Conservation (phyloP, 2,113 vertebrate species). For the Sinosuthora webbiana region DNA sequence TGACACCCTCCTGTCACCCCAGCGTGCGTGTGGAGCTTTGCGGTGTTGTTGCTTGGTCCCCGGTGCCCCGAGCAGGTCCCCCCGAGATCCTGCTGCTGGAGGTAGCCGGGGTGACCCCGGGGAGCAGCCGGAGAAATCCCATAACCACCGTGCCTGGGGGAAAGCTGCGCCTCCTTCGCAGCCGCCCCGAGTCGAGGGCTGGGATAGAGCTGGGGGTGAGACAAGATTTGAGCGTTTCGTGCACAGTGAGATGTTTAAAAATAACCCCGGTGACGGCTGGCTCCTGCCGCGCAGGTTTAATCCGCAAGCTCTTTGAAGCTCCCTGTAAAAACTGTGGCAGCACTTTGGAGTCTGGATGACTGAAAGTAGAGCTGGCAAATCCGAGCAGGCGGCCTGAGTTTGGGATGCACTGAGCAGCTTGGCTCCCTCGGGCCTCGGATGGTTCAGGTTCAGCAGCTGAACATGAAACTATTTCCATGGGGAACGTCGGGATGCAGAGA, state of each 20-base stretch:
- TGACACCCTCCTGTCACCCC: neutral
- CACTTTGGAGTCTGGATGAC: neutral
- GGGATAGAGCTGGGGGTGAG: neutral
- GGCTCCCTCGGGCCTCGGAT: neutral
- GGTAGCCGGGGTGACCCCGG: neutral
- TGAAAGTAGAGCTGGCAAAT: neutral
- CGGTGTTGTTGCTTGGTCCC: neutral
- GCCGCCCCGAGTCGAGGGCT: neutral
- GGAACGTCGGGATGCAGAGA: neutral
- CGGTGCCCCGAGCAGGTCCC: neutral
- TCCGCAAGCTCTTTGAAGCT: neutral
- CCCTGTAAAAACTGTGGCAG: neutral
- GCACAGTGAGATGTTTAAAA: neutral
- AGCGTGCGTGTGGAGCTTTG: neutral
- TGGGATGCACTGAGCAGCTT: neutral
- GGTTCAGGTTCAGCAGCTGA: neutral
- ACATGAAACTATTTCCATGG: neutral
- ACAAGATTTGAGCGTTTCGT: neutral
- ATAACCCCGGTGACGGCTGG: neutral
- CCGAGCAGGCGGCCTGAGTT: neutral
- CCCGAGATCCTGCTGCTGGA: fast-evolving
- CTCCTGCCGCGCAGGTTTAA: neutral
- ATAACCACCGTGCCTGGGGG: fast-evolving
- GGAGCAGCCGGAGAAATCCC: neutral
- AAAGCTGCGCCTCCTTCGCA: neutral